phyloP scores from a whole-genome alignment of 2,113 vertebrate species.

The Thinocorus orbignyianus region DNA sequence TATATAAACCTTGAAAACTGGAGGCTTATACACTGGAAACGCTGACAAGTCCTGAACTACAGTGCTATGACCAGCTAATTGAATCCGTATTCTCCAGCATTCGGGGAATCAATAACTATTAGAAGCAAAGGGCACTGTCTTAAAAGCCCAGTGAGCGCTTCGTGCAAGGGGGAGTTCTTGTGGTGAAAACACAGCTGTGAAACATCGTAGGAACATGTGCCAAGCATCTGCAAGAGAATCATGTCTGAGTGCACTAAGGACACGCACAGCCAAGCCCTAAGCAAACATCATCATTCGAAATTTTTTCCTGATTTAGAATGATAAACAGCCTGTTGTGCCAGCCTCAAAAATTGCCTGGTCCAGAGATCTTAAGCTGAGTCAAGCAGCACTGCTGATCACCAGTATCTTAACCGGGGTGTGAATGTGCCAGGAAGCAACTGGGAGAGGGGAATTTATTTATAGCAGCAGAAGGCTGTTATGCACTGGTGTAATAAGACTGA shows the following conservation, averaged over 20 bases:
- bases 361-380: not conserved
- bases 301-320: not conserved
- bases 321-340: not conserved
- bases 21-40: slow-evolving; percentile 4
- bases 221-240: not conserved
- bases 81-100: slow-evolving; percentile 28
- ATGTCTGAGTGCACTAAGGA: not conserved
- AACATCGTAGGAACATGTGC: not conserved
- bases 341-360: not conserved
- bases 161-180: not conserved
- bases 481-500: not conserved
- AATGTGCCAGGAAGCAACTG: not conserved
- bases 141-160: not conserved
- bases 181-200: not conserved
- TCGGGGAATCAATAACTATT: slow-evolving; percentile 49
- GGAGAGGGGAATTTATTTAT: not conserved
- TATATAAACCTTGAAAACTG: slow-evolving; percentile 20
- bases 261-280: not conserved
- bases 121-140: slow-evolving; percentile 19
- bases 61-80: slow-evolving; percentile 34
- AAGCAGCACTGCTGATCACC: not conserved
- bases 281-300: not conserved
- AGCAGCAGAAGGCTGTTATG: not conserved
- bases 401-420: not conserved
- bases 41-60: slow-evolving; percentile 30